phyloP scores from a whole-genome alignment of 2,888 invertebrate species.

The Geotrupes spiniger region DNA sequence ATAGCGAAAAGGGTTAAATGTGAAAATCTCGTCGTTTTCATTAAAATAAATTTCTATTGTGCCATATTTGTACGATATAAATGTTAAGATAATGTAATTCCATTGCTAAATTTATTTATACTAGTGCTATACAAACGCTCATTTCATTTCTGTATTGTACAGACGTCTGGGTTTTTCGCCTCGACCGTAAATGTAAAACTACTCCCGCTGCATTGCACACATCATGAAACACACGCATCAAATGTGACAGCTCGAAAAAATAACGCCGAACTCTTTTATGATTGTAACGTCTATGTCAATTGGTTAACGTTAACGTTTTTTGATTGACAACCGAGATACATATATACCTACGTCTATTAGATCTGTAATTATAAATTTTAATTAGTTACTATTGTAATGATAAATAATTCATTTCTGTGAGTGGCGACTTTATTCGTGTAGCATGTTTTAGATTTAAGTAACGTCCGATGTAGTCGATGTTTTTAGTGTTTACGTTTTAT shows the following conservation, averaged over 20 bases:
- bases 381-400: conserved; percentile 22
- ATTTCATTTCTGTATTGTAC: too few relatives aligned
- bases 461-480: background rate
- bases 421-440: background rate
- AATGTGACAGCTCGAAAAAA: conserved; percentile 9
- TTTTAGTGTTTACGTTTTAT: too few relatives aligned
- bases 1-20: too few relatives aligned
- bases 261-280: conserved; percentile 31
- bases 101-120: too few relatives aligned
- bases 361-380: conserved; percentile 36
- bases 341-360: conserved; percentile 27
- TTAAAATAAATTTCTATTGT: too few relatives aligned
- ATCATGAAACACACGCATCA: background rate
- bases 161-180: too few relatives aligned
- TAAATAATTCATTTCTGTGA: conserved; percentile 9
- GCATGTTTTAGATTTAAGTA: conserved; percentile 1
- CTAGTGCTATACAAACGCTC: too few relatives aligned
- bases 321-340: conserved; percentile 37
- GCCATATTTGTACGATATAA: too few relatives aligned
- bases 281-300: conserved; percentile 33
- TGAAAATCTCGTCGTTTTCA: too few relatives aligned
- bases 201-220: too few relatives aligned
- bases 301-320: conserved; percentile 29
- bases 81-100: too few relatives aligned
- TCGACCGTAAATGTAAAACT: too few relatives aligned